Evolutionary conservation across 2,888 invertebrate genomes (phyloP), one percentile per base, ranked within the genome.

Genomic region (Spialia ferax): DNA sequence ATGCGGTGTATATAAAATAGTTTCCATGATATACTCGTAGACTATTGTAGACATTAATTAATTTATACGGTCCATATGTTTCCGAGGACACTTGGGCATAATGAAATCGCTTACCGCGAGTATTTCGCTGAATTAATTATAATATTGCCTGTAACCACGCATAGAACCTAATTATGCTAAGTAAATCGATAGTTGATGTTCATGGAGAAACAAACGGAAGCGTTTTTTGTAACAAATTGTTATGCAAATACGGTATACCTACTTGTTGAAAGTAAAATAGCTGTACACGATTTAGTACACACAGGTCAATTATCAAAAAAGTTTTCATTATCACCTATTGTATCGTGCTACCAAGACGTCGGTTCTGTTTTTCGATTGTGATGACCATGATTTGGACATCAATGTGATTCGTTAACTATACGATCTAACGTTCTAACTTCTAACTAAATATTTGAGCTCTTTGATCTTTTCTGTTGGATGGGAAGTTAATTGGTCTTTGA

Each of bases 121-220:
- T 18, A 48, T 61, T 61, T 61, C 60, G 32, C 48, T 61, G 11
- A 61, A 61, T 48, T 61, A 48, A 61, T 32, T 50, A 50, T 61
- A 29, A 61, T 50, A 61, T 26, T 32, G 50, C 15, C 29, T 15
- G 13, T 29, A 26, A 18, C 18, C 45, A 20, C 26, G 5, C 29
- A 29, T 42, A 10, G 3, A 1, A 15, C 11, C 13, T 29, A 26
- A 29, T 60, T 60, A 60, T 48, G 59, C 59, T n/a, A 42, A 42
- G 23, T 59, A 13, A 23, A 59, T 59, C 42, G 23, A 42, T n/a
- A 22, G 42, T 42, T 55, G n/a, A 35, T 56, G 32, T 56, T 48
- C 26, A 54, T 54, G 54, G 26, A 42, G 42, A 42, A 59, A n/a
- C 38, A 15, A 57, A 59, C 59, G 59, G 42, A 59, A 45, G 54